Evolutionary conservation across 2,888 invertebrate genomes (phyloP).

Genomic region (Zeuzera pyrina): DNA sequence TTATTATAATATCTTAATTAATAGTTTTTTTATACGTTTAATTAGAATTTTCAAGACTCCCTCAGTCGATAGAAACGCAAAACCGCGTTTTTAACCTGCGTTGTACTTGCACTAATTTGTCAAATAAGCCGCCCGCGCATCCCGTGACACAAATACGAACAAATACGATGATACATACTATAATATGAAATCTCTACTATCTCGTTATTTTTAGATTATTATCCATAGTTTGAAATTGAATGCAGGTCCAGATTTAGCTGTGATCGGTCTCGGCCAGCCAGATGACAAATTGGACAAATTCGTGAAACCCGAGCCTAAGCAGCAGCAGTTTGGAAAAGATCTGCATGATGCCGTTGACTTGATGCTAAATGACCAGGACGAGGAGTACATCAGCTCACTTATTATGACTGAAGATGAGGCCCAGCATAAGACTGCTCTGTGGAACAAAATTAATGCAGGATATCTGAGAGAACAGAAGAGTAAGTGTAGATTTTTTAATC

Average conservation of each 20-base stretch:
- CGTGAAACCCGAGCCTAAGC: conserved; percentile 47
- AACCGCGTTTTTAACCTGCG: too few relatives aligned
- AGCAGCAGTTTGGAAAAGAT: conserved; percentile 31
- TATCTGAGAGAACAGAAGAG: conserved; percentile 88
- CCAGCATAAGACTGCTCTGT: conserved; percentile 84
- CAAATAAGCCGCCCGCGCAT: too few relatives aligned
- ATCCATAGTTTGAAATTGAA: too few relatives aligned
- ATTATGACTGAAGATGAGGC: conserved; percentile 85
- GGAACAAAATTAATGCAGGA: conserved; percentile 91
- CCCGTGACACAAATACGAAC: too few relatives aligned
- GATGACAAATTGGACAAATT: conserved; percentile 46
- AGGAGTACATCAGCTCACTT: conserved; percentile 90
- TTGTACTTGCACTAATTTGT: too few relatives aligned
- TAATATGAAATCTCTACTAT: too few relatives aligned
- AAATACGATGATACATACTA: too few relatives aligned
- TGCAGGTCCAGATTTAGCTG: conserved; percentile 80
- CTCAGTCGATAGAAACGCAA: too few relatives aligned
- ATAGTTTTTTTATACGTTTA: too few relatives aligned
- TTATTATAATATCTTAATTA: too few relatives aligned
- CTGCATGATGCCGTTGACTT: conserved; percentile 68
- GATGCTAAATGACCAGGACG: conserved; percentile 84
- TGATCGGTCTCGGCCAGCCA: conserved; percentile 79
- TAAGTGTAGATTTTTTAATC: conserved; percentile 35
- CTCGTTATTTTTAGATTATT: too few relatives aligned
- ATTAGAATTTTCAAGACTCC: too few relatives aligned